phyloP scores from a whole-genome alignment of 2,113 vertebrate species.

The Perca fluviatilis region DNA sequence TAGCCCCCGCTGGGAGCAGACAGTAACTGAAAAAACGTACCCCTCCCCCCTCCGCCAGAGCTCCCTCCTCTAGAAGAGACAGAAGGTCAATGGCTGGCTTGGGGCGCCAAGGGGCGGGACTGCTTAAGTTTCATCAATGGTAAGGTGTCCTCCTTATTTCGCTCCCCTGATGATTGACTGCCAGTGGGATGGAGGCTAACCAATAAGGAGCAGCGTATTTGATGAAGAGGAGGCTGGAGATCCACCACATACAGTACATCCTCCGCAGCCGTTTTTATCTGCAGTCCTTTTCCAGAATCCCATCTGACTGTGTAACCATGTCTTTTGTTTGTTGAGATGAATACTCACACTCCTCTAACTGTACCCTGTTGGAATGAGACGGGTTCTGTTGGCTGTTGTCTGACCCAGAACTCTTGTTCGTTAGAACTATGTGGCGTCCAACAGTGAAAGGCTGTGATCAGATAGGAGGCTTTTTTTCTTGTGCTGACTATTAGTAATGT shows the following conservation, averaged over 20 bases:
- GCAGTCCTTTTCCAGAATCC: constrained; percentile 78
- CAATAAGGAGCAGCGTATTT: constrained; percentile 45
- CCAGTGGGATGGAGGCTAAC: constrained; percentile 43
- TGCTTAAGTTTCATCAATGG: constrained; percentile 83
- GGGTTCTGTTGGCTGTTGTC: constrained; percentile 29
- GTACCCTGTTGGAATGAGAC: constrained; percentile 1
- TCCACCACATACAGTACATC: constrained; percentile 24
- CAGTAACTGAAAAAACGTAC: constrained; percentile 79
- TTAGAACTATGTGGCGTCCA: constrained; percentile 24
- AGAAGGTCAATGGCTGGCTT: constrained; percentile 81
- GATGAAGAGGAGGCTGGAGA: constrained; percentile 49
- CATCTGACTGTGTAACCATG: constrained; percentile 66
- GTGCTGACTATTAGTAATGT: neutral
- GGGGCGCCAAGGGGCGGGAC: constrained; percentile 71
- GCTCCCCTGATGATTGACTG: constrained; percentile 58
- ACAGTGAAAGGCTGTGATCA: constrained; percentile 45
- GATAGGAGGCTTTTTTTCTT: constrained; percentile 27
- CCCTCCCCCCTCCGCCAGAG: constrained; percentile 79
- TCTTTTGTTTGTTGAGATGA: constrained; percentile 42
- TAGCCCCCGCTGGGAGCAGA: constrained; percentile 63
- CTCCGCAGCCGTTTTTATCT: constrained; percentile 42
- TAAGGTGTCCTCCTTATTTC: constrained; percentile 76
- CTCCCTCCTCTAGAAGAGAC: constrained; percentile 81
- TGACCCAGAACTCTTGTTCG: constrained; percentile 30
- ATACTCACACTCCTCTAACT: constrained; percentile 54